A percentile compares a stretch with the other conserved stretches of the same genome.
Conservation (phyloP, 1,140 invertebrate genomes). For the Drosophila sulfurigaster region DNA sequence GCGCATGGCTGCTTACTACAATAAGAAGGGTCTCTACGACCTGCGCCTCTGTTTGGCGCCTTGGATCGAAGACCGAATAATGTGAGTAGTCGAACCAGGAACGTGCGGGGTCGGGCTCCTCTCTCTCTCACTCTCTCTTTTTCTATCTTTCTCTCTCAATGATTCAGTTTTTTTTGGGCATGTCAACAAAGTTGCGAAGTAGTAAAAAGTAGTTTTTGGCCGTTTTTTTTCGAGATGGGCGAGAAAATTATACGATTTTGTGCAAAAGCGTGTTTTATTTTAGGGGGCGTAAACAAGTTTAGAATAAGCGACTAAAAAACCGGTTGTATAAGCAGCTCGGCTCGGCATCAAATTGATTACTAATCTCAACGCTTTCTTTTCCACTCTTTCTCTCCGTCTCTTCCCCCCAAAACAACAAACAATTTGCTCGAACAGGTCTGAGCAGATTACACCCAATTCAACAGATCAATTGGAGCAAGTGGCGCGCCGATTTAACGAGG, state of each 20-base stretch:
- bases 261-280: background rate
- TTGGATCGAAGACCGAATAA: constrained; percentile 84
- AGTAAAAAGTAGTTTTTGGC: background rate
- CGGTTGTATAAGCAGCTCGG: background rate
- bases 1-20: constrained; percentile 80
- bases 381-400: background rate
- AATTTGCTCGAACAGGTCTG: constrained; percentile 57
- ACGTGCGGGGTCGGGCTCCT: background rate
- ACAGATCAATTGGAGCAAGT: constrained; percentile 68
- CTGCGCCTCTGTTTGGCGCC: constrained; percentile 78
- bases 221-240: background rate
- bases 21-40: constrained; percentile 80
- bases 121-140: too few species aligned
- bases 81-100: constrained; percentile 70
- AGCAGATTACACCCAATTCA: constrained; percentile 69
- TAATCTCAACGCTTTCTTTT: background rate
- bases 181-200: background rate
- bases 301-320: background rate
- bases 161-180: background rate
- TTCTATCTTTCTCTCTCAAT: background rate
- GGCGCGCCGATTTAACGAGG: constrained; percentile 73
- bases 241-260: constrained; percentile 4
- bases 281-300: background rate
- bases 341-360: background rate
- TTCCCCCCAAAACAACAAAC: background rate